Percentiles rank a stretch among this genome's conserved stretches.
Conservation (phyloP, 2,113 vertebrate species). For the Macrotus californicus region DNA sequence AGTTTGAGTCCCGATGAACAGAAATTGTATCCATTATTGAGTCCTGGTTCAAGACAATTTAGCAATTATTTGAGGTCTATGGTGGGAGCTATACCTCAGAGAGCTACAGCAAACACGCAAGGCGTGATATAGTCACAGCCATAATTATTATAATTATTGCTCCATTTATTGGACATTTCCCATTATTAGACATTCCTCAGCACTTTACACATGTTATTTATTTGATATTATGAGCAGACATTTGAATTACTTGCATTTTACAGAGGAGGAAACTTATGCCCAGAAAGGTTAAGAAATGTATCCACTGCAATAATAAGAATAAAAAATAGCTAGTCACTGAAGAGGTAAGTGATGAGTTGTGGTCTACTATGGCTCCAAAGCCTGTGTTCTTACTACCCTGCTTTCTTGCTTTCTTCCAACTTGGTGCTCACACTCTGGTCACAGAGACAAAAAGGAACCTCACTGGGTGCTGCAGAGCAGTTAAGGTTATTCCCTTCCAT, state of each 20-base stretch:
- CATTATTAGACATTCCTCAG: not conserved
- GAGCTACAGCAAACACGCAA: not conserved
- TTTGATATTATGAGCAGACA: not conserved
- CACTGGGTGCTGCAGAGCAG: not conserved
- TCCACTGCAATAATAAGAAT: not conserved
- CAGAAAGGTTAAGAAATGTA: not conserved
- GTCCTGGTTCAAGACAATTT: not conserved
- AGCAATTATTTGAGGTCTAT: not conserved
- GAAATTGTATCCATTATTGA: not conserved
- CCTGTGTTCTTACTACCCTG: not conserved
- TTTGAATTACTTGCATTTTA: slow-evolving; percentile 8
- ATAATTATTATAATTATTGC: not conserved
- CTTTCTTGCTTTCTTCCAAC: not conserved
- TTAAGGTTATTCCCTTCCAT: not conserved
- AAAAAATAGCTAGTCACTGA: not conserved
- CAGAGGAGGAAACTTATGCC: not conserved
- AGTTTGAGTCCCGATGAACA: not conserved
- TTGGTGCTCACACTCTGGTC: not conserved
- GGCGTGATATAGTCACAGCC: not conserved
- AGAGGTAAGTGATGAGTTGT: not conserved
- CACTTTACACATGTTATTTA: not conserved
- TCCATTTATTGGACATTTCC: not conserved
- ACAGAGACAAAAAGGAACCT: not conserved
- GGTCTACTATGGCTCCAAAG: not conserved
- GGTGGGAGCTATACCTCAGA: not conserved